phyloP scores from a whole-genome alignment of 2,797 vertebrate species.

The Gadopsis bispinosus region DNA sequence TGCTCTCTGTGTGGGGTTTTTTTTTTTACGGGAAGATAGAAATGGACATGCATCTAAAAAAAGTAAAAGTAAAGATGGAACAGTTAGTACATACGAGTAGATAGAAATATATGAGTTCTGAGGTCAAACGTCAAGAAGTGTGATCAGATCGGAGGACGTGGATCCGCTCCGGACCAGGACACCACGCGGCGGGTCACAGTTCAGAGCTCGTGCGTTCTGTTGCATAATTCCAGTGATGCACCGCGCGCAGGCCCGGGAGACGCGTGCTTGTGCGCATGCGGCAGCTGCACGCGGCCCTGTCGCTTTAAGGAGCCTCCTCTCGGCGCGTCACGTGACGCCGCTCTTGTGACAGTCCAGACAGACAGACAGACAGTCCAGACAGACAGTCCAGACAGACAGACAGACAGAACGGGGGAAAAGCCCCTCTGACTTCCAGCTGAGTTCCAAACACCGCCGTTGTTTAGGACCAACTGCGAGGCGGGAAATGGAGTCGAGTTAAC shows the following conservation, averaged over 20 bases:
- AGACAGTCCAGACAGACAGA: slow-evolving; percentile 84
- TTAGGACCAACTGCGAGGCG: slow-evolving; percentile 34
- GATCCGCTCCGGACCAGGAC: neutral
- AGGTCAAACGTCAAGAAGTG: no score
- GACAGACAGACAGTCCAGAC: slow-evolving; percentile 78
- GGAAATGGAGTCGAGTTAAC: slow-evolving; percentile 75
- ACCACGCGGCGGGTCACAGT: no score
- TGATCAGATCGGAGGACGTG: neutral
- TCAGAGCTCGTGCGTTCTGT: no score
- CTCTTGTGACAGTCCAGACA: slow-evolving; percentile 90
- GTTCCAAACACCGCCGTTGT: slow-evolving; percentile 45
- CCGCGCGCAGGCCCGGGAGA: no score
- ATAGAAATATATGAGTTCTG: no score
- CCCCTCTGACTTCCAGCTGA: slow-evolving; percentile 73
- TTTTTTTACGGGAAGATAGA: no score
- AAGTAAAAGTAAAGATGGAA: no score
- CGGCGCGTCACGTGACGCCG: slow-evolving; percentile 88
- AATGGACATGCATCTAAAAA: no score
- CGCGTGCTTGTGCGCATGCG: no score
- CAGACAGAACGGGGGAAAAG: slow-evolving; percentile 41
- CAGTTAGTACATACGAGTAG: no score
- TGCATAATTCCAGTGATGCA: no score
- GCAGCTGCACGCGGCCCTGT: slow-evolving; percentile 27
- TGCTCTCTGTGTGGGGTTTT: no score
- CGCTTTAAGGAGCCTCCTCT: slow-evolving; percentile 81